These are phyloP conservation scores for Artemia sinica DNA, from an alignment of 2,888 invertebrate species.

Conservation along the genomic window DNA sequence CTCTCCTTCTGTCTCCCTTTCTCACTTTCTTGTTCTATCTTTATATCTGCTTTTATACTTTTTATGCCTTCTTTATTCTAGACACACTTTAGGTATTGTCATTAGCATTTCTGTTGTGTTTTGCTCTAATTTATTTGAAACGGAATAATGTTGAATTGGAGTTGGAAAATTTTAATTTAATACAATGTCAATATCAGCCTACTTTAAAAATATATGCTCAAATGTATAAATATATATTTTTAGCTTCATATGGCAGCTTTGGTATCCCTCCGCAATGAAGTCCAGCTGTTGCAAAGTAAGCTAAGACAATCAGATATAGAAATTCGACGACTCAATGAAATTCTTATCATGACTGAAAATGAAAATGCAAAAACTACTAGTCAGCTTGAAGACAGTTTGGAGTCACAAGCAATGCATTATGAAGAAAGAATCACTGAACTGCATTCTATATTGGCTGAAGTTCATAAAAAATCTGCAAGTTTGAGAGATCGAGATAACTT, in stretches of 20 bases:
- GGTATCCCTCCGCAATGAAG: slow-evolving; percentile 8
- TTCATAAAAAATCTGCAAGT: not conserved
- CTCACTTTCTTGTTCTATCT: no score
- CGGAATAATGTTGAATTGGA: no score
- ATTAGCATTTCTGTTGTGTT: no score
- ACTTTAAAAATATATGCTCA: no score
- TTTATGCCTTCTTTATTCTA: no score
- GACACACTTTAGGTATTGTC: no score
- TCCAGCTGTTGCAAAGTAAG: not conserved
- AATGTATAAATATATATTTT: not conserved
- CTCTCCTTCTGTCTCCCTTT: no score
- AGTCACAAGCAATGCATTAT: not conserved
- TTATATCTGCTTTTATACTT: no score
- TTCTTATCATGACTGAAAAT: slow-evolving; percentile 1
- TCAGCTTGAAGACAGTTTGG: not conserved
- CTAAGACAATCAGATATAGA: not conserved
- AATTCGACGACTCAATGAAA: not conserved
- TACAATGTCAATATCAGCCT: no score
- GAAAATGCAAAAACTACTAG: not conserved
- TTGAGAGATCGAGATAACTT: not conserved
- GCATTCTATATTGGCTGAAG: slow-evolving; percentile 6
- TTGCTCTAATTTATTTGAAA: no score
- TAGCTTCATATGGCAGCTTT: not conserved
- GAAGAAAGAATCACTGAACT: not conserved
- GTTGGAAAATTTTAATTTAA: no score